A percentile compares a stretch with the other conserved stretches of the same genome.
Conservation (phyloP, 2,888 invertebrate species). For the Ichneumon xanthorius region DNA sequence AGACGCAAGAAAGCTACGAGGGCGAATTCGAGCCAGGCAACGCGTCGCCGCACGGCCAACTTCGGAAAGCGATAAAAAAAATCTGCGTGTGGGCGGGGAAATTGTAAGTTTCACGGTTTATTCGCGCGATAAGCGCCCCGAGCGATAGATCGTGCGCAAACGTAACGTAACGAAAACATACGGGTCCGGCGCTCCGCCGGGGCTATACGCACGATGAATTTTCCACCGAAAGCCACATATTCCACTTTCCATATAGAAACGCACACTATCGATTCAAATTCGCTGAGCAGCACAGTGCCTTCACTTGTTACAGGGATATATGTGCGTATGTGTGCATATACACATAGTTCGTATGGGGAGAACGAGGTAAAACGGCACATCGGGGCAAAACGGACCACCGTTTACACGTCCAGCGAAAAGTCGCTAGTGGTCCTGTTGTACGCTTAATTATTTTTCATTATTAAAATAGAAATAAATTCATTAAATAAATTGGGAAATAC, state of each 20-base stretch:
- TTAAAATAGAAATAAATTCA: no score
- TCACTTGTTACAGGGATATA: not conserved
- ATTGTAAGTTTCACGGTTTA: slow-evolving; percentile 44
- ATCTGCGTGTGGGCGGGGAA: not conserved
- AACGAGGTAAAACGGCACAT: no score
- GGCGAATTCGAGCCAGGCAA: not conserved
- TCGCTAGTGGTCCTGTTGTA: no score
- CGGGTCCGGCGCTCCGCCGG: slow-evolving; percentile 45
- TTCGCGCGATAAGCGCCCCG: slow-evolving; percentile 21
- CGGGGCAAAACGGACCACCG: no score
- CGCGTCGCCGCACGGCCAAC: not conserved
- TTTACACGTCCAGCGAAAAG: no score
- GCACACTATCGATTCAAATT: slow-evolving; percentile 61
- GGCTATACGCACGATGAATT: slow-evolving; percentile 62
- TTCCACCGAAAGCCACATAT: slow-evolving; percentile 58
- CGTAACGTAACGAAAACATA: slow-evolving; percentile 63
- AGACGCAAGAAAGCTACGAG: slow-evolving; percentile 37
- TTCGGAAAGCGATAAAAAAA: slow-evolving; percentile 5
- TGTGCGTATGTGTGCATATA: not conserved
- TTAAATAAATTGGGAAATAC: no score
- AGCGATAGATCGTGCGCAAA: slow-evolving; percentile 57
- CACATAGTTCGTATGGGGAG: not conserved
- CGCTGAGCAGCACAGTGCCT: slow-evolving; percentile 12
- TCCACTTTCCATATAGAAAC: slow-evolving; percentile 51
- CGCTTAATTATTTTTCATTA: no score